Evolutionary conservation across 1,140 invertebrate species (phyloP).

Genomic region (Pseudomyrmex sp.): DNA sequence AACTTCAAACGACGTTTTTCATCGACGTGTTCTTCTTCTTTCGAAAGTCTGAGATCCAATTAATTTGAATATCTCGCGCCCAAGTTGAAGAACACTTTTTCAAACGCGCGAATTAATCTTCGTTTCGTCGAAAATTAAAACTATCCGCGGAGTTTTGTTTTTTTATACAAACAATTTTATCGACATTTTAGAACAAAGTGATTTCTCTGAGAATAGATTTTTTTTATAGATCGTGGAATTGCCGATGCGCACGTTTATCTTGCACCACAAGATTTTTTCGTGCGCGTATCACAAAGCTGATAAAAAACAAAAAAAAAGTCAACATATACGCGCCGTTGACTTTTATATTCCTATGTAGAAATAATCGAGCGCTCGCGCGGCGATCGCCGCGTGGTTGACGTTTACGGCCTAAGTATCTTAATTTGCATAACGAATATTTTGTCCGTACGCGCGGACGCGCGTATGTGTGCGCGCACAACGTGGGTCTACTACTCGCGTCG

Average conservation of each 20-base stretch:
- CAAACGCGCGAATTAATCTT: background rate
- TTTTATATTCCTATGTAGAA: slow-evolving; percentile 19
- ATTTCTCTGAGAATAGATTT: background rate
- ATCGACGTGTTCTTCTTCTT: background rate
- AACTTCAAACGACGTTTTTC: no score
- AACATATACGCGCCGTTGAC: background rate
- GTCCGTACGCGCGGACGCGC: slow-evolving; percentile 36
- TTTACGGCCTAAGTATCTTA: slow-evolving; percentile 47
- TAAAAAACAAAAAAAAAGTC: background rate
- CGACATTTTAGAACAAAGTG: no score
- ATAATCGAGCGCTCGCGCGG: slow-evolving; percentile 1
- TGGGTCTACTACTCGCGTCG: background rate
- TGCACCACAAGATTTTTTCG: background rate
- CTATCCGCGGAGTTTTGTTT: background rate
- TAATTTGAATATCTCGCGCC: background rate
- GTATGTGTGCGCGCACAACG: slow-evolving; percentile 37
- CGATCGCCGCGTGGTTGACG: slow-evolving; percentile 18
- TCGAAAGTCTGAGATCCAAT: background rate
- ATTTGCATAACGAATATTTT: slow-evolving; percentile 63
- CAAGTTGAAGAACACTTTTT: background rate
- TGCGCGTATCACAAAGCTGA: background rate
- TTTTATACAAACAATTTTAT: no score
- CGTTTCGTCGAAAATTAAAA: slow-evolving; percentile 4
- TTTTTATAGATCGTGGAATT: background rate
- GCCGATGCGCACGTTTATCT: background rate